These are phyloP conservation scores for Plestiodon gilberti DNA, from an alignment of 2,113 vertebrate species.

Conservation along the genomic window DNA sequence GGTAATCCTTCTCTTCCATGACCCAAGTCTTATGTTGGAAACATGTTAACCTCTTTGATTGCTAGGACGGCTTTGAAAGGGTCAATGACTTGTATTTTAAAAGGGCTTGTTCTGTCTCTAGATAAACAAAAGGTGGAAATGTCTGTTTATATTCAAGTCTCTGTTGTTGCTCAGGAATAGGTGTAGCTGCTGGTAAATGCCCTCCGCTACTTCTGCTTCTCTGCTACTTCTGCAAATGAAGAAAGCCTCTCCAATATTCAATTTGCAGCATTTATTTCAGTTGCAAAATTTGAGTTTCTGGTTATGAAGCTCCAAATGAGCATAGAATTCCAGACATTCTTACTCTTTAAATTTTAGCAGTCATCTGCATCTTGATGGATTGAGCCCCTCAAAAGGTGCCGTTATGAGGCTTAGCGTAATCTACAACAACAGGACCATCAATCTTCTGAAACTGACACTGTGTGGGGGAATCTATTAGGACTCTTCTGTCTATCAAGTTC, in stretches of 20 bases:
- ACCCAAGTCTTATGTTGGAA: neutral
- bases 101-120: neutral
- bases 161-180: neutral
- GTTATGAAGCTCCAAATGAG: neutral
- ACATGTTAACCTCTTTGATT: neutral
- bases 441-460: neutral
- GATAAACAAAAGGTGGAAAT: neutral
- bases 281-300: neutral
- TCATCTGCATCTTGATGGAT: neutral
- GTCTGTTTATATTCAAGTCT: neutral
- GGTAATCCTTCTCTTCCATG: neutral
- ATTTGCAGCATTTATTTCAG: neutral
- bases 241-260: neutral
- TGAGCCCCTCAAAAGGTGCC: neutral
- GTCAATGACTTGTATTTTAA: neutral
- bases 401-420: neutral
- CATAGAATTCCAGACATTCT: neutral
- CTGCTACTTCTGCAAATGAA: neutral
- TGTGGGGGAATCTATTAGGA: neutral
- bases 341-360: neutral
- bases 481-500: neutral
- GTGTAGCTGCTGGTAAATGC: neutral
- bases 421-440: neutral
- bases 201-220: neutral
- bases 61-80: neutral